Percentiles rank a stretch among this genome's conserved stretches.
Conservation (phyloP, 2,888 invertebrate species). For the Belgica antarctica region DNA sequence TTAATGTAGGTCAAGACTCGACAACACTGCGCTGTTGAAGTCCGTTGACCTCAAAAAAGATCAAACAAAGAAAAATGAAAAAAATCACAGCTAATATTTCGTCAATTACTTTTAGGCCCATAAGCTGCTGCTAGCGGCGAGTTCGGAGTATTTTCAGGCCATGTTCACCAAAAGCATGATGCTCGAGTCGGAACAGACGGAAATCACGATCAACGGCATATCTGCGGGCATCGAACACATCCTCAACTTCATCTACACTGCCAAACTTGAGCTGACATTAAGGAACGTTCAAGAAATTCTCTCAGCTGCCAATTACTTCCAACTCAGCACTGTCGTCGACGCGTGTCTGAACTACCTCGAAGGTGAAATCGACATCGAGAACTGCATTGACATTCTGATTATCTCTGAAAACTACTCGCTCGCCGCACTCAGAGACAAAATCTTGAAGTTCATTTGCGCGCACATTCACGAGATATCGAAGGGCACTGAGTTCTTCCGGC, state of each 20-base stretch:
- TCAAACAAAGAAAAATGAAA: slow-evolving; percentile 2
- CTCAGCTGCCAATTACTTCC: slow-evolving; percentile 66
- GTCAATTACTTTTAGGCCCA: slow-evolving; percentile 61
- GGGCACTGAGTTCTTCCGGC: slow-evolving; percentile 61
- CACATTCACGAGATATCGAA: slow-evolving; percentile 63
- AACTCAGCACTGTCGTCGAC: slow-evolving; percentile 64
- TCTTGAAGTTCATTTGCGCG: slow-evolving; percentile 65
- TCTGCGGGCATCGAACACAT: slow-evolving; percentile 65
- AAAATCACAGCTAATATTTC: slow-evolving; percentile 31
- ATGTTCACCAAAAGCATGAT: slow-evolving; percentile 64
- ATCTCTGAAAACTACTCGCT: slow-evolving; percentile 69
- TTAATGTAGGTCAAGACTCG: slow-evolving; percentile 40
- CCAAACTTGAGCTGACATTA: slow-evolving; percentile 61
- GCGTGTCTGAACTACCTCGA: slow-evolving; percentile 66
- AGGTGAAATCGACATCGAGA: slow-evolving; percentile 66
- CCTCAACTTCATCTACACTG: slow-evolving; percentile 69
- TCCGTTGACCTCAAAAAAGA: slow-evolving; percentile 31
- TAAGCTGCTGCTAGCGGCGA: slow-evolving; percentile 67
- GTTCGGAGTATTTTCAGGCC: slow-evolving; percentile 72
- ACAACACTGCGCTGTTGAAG: slow-evolving; percentile 13
- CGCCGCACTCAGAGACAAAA: slow-evolving; percentile 59
- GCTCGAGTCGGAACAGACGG: slow-evolving; percentile 47
- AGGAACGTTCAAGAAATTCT: slow-evolving; percentile 67
- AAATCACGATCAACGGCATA: slow-evolving; percentile 66
- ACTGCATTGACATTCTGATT: slow-evolving; percentile 69